A percentile compares a stretch with the other conserved stretches of the same genome.
Evolutionary conservation across 53 echinoderm and acorn worm species (phyloP).

Genomic region (Arbacia lixula): DNA sequence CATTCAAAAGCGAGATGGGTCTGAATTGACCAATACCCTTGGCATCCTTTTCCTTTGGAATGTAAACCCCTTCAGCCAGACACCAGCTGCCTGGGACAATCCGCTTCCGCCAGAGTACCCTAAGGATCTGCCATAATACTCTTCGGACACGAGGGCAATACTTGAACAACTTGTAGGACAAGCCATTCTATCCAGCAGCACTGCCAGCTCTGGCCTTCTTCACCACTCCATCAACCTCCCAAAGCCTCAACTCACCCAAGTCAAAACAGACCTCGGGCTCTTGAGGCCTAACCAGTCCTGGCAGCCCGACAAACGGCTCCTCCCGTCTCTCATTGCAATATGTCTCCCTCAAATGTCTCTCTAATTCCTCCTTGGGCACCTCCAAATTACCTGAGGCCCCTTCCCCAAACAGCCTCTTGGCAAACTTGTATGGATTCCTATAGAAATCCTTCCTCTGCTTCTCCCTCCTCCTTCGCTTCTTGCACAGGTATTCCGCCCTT

Average conservation of each 20-base stretch:
- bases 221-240: slow-evolving; percentile 6
- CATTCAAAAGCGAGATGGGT: slow-evolving; percentile 40
- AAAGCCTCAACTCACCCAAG: slow-evolving; percentile 16
- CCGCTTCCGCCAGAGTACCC: slow-evolving; percentile 26
- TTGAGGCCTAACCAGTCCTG: slow-evolving; percentile 14
- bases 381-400: slow-evolving; percentile 21
- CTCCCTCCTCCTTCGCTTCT: too few species aligned
- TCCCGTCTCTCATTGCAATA: neutral
- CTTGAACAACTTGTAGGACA: slow-evolving; percentile 59
- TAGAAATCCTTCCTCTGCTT: too few species aligned
- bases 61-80: slow-evolving; percentile 31
- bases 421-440: too few species aligned
- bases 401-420: too few species aligned
- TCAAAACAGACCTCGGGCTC: slow-evolving; percentile 20
- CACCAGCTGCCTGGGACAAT: slow-evolving; percentile 11
- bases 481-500: too few species aligned
- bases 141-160: slow-evolving; percentile 40
- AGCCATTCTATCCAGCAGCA: slow-evolving; percentile 48
- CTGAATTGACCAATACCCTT: slow-evolving; percentile 30
- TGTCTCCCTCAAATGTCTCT: neutral
- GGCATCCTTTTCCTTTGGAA: slow-evolving; percentile 53
- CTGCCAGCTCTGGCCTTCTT: slow-evolving; percentile 12
- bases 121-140: slow-evolving; percentile 34
- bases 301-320: slow-evolving; percentile 19
- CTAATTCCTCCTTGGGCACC: slow-evolving; percentile 5